Base-by-base conservation (phyloP, 1,140 invertebrate species). In the Heliconius melpomene region DNA sequence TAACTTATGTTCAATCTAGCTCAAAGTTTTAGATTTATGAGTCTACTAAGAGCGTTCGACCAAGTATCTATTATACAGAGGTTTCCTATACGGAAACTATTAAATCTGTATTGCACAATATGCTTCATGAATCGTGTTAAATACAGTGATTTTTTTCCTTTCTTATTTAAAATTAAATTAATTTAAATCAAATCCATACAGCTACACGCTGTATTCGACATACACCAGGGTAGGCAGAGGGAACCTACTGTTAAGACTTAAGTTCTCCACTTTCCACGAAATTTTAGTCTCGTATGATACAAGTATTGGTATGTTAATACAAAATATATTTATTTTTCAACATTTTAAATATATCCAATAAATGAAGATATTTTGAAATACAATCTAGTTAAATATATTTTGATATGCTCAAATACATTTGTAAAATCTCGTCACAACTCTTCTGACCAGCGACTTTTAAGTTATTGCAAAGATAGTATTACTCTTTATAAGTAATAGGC, bases 1-100 rank as follows among this genome's bases (percentile, higher is more conserved):
- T 29, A 18, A 54, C 13, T 20, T 32, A 54, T 38, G 50, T 32
- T 32, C 26, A 36, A 74, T 71, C 60, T 74, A 78, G 23, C 77
- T 73, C 36, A 73, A 36, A 18, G 75, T 77, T 70, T 40, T 73
- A 78, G 77, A 78, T 78, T 78, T 78, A 78, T 78, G 77, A 71
- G 77, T 78, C 77, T 29, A 73, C 66, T 73, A 78, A 78, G 20
- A 72, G 77, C 46, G 70, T 74, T 74, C 72, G 36, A 73, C 71
- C 71, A 78, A 73, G 36, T 74, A 78, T 73, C 71, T 73, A 78
- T 78, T 78, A 78, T 73, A 60, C 23, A 18, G 32, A 38, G 52
- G 38, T 23, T 73, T 78, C 72, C 77, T 18, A 70, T 73, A 40
- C 50, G 77, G 77, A 74, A 78, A 46, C 72, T 78, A 78, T 78